These are phyloP conservation scores for Tragulus kanchil DNA, from an alignment of 2,113 vertebrate genomes.

Conservation along the genomic window DNA sequence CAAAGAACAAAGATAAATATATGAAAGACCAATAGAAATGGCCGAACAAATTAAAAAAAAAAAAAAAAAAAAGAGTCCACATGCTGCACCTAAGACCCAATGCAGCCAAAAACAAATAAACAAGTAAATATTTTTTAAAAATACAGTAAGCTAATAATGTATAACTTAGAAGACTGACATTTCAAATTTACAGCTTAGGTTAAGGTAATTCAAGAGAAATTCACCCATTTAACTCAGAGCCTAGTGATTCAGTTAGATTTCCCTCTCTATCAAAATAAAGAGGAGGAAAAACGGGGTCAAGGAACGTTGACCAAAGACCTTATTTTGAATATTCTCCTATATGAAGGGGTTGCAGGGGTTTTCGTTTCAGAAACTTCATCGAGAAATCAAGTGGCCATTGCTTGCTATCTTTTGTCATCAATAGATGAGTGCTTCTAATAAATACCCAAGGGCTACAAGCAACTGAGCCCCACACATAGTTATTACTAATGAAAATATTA, in stretches of 20 bases:
- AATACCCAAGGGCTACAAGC: constrained; percentile 47
- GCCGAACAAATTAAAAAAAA: not conserved
- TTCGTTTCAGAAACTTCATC: not conserved
- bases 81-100: not conserved
- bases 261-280: not conserved
- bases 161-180: not conserved
- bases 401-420: constrained; percentile 15
- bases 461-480: constrained; percentile 34
- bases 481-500: constrained; percentile 73
- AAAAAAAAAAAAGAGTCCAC: not conserved
- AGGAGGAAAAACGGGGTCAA: not conserved
- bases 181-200: not conserved
- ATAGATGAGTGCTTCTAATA: constrained; percentile 46
- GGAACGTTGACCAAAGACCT: not conserved
- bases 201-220: not conserved
- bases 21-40: too few relatives aligned
- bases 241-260: not conserved
- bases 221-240: not conserved
- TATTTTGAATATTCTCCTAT: not conserved
- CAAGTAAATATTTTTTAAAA: not conserved
- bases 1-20: too few relatives aligned
- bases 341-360: not conserved
- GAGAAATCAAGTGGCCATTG: not conserved
- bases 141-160: not conserved
- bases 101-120: not conserved